Evolutionary conservation across 1,140 invertebrate genomes (phyloP).

Genomic region (Orussus abietinus): DNA sequence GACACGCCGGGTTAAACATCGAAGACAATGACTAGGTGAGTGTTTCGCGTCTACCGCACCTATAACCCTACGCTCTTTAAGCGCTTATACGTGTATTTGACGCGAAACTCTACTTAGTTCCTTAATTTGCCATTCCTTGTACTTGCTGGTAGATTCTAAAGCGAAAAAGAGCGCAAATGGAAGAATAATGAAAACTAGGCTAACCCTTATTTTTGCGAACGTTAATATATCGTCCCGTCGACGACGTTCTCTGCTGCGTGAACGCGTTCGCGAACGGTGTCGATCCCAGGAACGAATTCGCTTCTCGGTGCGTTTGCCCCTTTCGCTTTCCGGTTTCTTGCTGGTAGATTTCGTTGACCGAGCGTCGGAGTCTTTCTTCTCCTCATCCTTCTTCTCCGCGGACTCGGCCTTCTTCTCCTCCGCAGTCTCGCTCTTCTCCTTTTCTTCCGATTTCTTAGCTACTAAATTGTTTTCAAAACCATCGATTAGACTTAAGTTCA

Average conservation of each 20-base stretch:
- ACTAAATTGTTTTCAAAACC: too few relatives aligned
- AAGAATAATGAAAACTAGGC: too few relatives aligned
- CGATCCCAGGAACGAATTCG: slow-evolving; percentile 45
- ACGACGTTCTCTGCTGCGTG: slow-evolving; percentile 43
- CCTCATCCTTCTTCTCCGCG: slow-evolving; percentile 5
- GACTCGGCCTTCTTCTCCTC: slow-evolving; percentile 41
- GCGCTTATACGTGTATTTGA: too few relatives aligned
- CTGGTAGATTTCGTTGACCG: slow-evolving; percentile 46
- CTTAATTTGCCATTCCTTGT: too few relatives aligned
- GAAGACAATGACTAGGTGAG: too few relatives aligned
- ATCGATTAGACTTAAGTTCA: too few relatives aligned
- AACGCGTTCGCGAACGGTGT: slow-evolving; percentile 38
- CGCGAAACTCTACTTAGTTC: too few relatives aligned
- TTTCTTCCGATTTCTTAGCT: slow-evolving; percentile 42
- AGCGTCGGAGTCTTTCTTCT: slow-evolving; percentile 41
- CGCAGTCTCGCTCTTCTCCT: slow-evolving; percentile 29
- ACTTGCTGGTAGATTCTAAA: too few relatives aligned
- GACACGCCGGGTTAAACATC: too few relatives aligned
- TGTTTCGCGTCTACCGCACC: too few relatives aligned
- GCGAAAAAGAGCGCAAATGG: too few relatives aligned
- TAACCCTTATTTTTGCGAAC: slow-evolving; percentile 64
- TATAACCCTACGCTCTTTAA: too few relatives aligned
- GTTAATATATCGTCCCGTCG: slow-evolving; percentile 58
- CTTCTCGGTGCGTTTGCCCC: slow-evolving; percentile 44
- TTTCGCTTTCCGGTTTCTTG: slow-evolving; percentile 47